Percentiles rank a stretch among this genome's conserved stretches.
Conservation (phyloP, 2,797 vertebrate species). For the Melanotaenia trifasciata region DNA sequence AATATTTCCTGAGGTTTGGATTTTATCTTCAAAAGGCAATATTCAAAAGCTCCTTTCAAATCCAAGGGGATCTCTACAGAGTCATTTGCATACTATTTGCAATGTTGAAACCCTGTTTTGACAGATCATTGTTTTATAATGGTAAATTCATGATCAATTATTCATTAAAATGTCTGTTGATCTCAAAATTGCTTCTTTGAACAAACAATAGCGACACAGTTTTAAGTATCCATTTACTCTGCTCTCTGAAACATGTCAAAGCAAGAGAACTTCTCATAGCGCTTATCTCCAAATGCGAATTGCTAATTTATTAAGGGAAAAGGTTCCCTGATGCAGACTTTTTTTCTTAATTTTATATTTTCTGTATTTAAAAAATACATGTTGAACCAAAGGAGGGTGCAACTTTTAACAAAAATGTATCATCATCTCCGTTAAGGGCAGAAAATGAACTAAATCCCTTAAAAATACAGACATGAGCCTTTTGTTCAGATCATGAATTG, state of each 20-base stretch:
- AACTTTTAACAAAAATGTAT: slow-evolving; percentile 33
- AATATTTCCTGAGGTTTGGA: slow-evolving; percentile 27
- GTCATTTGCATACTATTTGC: slow-evolving; percentile 60
- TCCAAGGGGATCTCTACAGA: slow-evolving; percentile 33
- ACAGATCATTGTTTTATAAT: slow-evolving; percentile 73
- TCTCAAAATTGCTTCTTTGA: slow-evolving; percentile 65
- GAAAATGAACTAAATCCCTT: not conserved
- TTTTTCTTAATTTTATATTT: not conserved
- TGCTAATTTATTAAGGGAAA: slow-evolving; percentile 58
- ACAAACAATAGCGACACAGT: slow-evolving; percentile 36
- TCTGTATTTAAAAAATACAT: not conserved
- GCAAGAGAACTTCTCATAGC: slow-evolving; percentile 44
- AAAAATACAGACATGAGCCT: slow-evolving; percentile 49
- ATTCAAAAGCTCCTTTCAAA: slow-evolving; percentile 51
- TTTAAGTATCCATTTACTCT: slow-evolving; percentile 63
- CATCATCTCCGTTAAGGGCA: slow-evolving; percentile 7
- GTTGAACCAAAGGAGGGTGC: not conserved
- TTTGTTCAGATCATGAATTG: slow-evolving; percentile 54
- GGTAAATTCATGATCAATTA: slow-evolving; percentile 72
- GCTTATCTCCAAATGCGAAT: slow-evolving; percentile 50
- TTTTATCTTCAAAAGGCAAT: slow-evolving; percentile 51
- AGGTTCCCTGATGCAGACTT: slow-evolving; percentile 1
- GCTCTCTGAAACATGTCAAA: slow-evolving; percentile 68
- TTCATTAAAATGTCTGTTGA: slow-evolving; percentile 75
- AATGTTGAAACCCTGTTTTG: slow-evolving; percentile 55